phyloP scores from a whole-genome alignment of 2,888 invertebrate species.

The Mimas tiliae region DNA sequence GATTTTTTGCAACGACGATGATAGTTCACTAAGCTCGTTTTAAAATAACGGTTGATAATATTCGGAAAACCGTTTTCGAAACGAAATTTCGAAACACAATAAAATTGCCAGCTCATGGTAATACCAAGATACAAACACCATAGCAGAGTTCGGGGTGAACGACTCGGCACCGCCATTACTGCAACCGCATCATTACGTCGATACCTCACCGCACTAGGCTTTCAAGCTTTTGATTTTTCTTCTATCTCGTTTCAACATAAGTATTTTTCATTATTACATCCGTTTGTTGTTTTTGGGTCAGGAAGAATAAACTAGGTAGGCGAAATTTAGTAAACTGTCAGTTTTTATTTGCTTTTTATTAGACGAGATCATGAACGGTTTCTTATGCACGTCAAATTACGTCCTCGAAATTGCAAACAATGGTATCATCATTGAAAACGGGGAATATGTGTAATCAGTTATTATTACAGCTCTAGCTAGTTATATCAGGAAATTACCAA shows the following conservation, averaged over 20 bases:
- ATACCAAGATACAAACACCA: slow-evolving; percentile 27
- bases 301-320: too few relatives aligned
- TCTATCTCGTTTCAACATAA: slow-evolving; percentile 32
- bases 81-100: slow-evolving; percentile 19
- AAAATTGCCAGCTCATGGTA: slow-evolving; percentile 24
- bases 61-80: slow-evolving; percentile 5
- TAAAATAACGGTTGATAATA: slow-evolving; percentile 14
- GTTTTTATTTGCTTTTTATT: too few relatives aligned
- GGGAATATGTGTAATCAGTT: too few relatives aligned
- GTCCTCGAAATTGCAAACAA: too few relatives aligned
- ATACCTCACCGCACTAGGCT: slow-evolving; percentile 45
- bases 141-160: slow-evolving; percentile 62
- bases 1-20: too few relatives aligned
- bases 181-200: slow-evolving; percentile 72
- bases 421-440: too few relatives aligned
- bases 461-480: too few relatives aligned
- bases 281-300: slow-evolving; percentile 21
- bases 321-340: too few relatives aligned
- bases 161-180: slow-evolving; percentile 62
- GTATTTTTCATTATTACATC: slow-evolving; percentile 4
- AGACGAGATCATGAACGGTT: too few relatives aligned
- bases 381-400: too few relatives aligned
- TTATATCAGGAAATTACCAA: too few relatives aligned
- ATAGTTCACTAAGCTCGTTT: background rate
- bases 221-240: slow-evolving; percentile 35